Evolutionary conservation across 2,797 vertebrate genomes (phyloP).

Genomic region (Sternotherus odoratus): DNA sequence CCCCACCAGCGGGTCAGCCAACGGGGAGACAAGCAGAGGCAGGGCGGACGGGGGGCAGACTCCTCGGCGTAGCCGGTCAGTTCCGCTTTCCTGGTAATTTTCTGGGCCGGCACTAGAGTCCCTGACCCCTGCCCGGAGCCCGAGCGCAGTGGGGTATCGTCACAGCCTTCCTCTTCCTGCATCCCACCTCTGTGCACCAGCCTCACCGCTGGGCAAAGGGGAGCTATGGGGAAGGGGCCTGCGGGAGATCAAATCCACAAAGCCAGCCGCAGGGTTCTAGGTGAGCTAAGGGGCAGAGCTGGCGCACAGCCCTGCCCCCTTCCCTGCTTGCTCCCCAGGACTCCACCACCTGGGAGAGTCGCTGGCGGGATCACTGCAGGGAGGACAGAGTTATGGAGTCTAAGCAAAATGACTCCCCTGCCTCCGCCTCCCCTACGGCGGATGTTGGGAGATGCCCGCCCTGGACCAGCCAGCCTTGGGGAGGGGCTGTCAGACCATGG

Average conservation of each 20-base stretch:
- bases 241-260: too few relatives aligned
- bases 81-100: neutral
- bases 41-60: neutral
- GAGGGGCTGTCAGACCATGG: neutral
- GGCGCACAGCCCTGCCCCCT: neutral
- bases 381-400: neutral
- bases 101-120: neutral
- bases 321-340: neutral
- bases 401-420: neutral
- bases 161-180: accelerated
- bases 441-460: neutral
- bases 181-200: accelerated
- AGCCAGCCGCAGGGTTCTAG: neutral
- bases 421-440: neutral
- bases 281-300: neutral
- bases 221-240: neutral
- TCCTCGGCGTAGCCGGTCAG: neutral
- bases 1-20: accelerated
- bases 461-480: neutral
- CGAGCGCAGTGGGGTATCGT: accelerated
- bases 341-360: neutral
- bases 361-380: too few relatives aligned
- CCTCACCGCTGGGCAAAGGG: accelerated
- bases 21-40: neutral
- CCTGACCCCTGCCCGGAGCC: accelerated